Evolutionary conservation across 1,140 invertebrate species (phyloP), one percentile per base, ranked within the genome.

Genomic region (Cotesia chilonis): DNA sequence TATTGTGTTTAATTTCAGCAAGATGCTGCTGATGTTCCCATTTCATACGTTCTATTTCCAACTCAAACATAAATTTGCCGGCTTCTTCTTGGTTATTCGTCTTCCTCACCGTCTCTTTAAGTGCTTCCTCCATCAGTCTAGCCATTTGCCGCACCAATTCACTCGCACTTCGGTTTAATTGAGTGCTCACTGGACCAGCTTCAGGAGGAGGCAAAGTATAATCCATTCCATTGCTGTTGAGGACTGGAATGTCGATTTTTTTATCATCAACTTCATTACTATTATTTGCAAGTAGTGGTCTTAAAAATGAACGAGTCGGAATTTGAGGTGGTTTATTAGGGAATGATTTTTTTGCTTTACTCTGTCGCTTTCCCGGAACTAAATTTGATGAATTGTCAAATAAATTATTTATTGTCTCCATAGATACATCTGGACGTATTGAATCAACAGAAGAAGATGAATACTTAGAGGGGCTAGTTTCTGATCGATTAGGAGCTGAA

Each of bases 1-100:
- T 83, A 79, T 90, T 91, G 71, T 91, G 89, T 77, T 90, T 89
- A 2, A 92, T 82, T 80, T 92, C 92, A 1, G 85, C 79, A 41
- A 93, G 79, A 79, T 92, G 89, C 72, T 91, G 88, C 63, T 88
- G 84, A 77, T 92, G 91, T 71, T 87, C 85, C 88, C 92, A 92
- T 75, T 89, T 89, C 54, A 91, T 80, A 12, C 88, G 88, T 77
- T 93, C 92, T 12, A 93, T 88, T 79, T 93, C 91, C 17, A 92
- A 77, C 73, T 90, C 86, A 12, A 92, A 76, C 3, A 82, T 82
- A 52, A 89, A 86, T 70, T 92, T 87, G 4, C 84, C 88, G 0
- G 89, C 90, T 74, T 91, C 89, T 7, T 88, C 70, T 7, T 35
- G 12, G 9, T 77, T 77, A 0, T 75, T 76, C 7, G 77, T 77